A percentile compares a stretch with the other conserved stretches of the same genome.
Evolutionary conservation across 2,797 vertebrate genomes (phyloP).

Genomic region (Chiloscyllium punctatum): DNA sequence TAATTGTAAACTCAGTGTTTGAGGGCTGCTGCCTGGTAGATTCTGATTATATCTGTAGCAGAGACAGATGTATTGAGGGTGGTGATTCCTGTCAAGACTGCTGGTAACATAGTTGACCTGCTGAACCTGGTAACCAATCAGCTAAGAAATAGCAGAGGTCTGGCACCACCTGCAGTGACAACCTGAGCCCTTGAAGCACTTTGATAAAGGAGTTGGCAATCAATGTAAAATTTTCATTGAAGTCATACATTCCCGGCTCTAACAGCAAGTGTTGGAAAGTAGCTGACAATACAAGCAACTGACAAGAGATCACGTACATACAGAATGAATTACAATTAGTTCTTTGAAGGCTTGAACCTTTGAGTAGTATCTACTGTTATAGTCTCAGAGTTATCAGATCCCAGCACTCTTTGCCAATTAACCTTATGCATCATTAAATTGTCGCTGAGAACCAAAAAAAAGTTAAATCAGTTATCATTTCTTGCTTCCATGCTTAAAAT

Average conservation of each 20-base stretch:
- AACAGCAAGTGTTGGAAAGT: background rate
- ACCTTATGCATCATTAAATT: background rate
- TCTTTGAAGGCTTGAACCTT: background rate
- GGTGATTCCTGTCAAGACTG: background rate
- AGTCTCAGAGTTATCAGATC: background rate
- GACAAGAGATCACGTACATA: background rate
- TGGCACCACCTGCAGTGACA: background rate
- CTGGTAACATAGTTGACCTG: background rate
- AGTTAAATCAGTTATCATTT: background rate
- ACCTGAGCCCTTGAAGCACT: background rate
- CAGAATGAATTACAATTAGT: background rate
- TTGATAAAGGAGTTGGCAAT: background rate
- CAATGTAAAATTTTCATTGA: background rate
- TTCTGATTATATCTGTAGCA: background rate
- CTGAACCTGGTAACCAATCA: background rate
- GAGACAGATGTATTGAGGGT: background rate
- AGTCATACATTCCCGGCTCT: background rate
- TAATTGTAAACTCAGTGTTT: background rate
- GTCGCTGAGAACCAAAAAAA: constrained; percentile 19
- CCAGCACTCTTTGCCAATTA: background rate
- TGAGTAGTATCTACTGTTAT: too few relatives aligned
- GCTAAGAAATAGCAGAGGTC: background rate
- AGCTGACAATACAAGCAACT: background rate
- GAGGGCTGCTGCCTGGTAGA: background rate
- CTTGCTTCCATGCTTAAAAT: background rate